Evolutionary conservation across 2,797 vertebrate genomes (phyloP), one percentile per base, ranked within the genome.

Genomic region (Amphiprion clarkii): DNA sequence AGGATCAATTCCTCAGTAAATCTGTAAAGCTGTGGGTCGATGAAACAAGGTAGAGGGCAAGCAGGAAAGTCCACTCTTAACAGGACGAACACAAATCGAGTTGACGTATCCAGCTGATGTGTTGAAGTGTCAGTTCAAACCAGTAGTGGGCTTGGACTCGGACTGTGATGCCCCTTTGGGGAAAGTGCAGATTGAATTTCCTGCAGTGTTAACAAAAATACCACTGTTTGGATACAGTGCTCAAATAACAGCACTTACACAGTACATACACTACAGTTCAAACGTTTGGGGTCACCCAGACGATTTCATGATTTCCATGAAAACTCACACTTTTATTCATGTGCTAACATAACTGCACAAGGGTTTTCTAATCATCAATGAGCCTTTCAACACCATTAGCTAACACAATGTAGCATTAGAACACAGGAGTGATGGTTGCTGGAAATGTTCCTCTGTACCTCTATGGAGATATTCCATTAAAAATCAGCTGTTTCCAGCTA

Each of bases 1-100:
- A 85, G 17, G 72, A 81, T 90, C 81, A 67, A 56, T 64, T 67
- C 56, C 67, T 61, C 29, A 1, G 19, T 31, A 39, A 59, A 54
- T 71, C 57, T 77, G 63, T 65, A 11, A 60, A 39, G 58, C 33
- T n/a, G 23, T n/a, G 27, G 23, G 63, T 51, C 9, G 27, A 16
- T 31, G 53, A 36, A 72, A 74, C 33, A 54, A 83, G 51, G 71
- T 51, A 53, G 21, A 71, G 39, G 27, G 4, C 21, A 29, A 52
- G 56, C 23, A 58, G 17, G 10, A 16, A 65, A 16, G 58, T 63
- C 51, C 3, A 17, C 49, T 73, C 72, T 49, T 46, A 67, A 74
- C 21, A 57, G 25, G 49, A 68, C 36, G 5, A 31, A 17, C 9
- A 13, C 59, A 27, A 19, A 82, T 84, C 69, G 27, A 49, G 67